These are phyloP conservation scores for Seira sanloemensis DNA, from an alignment of 2,888 invertebrate genomes.

Conservation along the genomic window DNA sequence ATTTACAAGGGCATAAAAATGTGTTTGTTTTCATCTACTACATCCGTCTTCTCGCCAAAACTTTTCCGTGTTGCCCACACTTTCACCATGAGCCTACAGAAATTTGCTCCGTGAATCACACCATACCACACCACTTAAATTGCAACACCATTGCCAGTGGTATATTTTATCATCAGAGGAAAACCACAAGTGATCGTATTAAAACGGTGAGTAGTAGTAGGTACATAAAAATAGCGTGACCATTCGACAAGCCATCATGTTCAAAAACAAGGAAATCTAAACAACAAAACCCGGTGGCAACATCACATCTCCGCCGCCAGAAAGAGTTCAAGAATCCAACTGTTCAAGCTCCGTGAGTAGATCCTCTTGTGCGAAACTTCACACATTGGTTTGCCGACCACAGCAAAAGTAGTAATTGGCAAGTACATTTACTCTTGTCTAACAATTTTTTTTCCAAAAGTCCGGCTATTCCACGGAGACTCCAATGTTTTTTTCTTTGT, in stretches of 20 bases:
- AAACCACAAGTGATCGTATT: not conserved
- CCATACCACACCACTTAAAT: not conserved
- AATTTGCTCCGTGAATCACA: slow-evolving; percentile 75
- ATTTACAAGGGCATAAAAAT: not conserved
- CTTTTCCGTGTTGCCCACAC: not conserved
- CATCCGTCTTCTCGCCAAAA: not conserved
- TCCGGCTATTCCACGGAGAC: not conserved
- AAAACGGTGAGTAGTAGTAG: not conserved
- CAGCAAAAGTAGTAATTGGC: no score
- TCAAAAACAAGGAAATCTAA: not conserved
- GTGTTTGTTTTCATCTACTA: not conserved
- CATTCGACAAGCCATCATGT: not conserved
- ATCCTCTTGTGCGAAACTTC: no score
- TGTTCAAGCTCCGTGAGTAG: no score
- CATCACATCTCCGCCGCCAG: no score
- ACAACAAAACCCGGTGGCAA: not conserved
- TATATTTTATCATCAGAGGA: not conserved
- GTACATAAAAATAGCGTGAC: slow-evolving; percentile 18
- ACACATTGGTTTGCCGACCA: no score
- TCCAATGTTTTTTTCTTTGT: not conserved
- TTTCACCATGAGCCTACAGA: not conserved
- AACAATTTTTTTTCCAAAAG: no score
- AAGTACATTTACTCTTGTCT: no score
- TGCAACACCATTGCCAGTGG: not conserved
- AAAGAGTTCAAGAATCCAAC: no score